Conservation (phyloP, 2,888 invertebrate genomes). For the Conomelus anceps region DNA sequence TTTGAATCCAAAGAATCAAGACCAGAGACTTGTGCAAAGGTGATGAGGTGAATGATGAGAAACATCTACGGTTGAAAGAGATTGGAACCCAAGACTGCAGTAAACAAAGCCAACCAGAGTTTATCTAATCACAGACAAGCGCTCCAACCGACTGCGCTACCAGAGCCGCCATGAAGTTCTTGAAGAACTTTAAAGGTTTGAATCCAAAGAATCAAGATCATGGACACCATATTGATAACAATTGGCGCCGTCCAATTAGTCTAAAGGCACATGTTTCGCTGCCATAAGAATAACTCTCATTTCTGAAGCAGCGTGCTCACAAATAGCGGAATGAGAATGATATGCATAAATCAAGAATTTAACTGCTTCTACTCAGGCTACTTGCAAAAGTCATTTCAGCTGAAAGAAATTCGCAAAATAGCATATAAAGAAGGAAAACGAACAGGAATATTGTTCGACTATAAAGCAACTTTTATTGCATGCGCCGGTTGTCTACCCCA, state of each 20-base stretch:
- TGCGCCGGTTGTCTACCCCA: neutral
- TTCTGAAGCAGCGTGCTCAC: neutral
- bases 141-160: too few relatives aligned
- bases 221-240: neutral
- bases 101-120: too few relatives aligned
- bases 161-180: too few relatives aligned
- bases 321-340: neutral
- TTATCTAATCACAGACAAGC: too few relatives aligned
- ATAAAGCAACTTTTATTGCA: neutral
- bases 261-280: neutral
- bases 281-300: neutral
- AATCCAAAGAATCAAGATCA: too few relatives aligned
- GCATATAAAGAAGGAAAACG: neutral
- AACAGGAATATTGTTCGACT: neutral
- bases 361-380: neutral
- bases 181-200: too few relatives aligned
- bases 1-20: too few relatives aligned
- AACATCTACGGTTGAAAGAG: too few relatives aligned
- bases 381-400: neutral
- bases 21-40: too few relatives aligned
- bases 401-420: neutral
- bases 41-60: too few relatives aligned
- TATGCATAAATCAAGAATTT: neutral
- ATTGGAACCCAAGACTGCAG: too few relatives aligned
- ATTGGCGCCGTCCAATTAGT: neutral